These are phyloP conservation scores for Mormyrops attenuatus DNA, from an alignment of 2,797 vertebrate genomes.

Conservation along the genomic window DNA sequence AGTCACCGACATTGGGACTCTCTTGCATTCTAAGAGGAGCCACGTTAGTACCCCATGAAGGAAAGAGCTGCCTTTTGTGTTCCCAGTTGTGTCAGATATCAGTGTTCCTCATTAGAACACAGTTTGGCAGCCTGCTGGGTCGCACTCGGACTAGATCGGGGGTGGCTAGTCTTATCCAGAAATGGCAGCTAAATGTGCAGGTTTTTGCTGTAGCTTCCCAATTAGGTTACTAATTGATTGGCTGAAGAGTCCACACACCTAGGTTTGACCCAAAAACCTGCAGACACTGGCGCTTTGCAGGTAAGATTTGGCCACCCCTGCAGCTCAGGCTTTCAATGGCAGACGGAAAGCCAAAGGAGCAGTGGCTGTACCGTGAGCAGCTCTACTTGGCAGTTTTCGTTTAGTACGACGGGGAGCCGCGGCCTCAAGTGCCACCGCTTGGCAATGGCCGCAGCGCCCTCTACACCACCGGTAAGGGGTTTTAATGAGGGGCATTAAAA, in stretches of 20 bases:
- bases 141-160: not conserved
- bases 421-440: not conserved
- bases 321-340: not conserved
- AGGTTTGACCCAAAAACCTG: not conserved
- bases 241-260: not conserved
- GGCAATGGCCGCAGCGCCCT: not conserved
- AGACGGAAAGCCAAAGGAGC: not conserved
- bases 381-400: not conserved
- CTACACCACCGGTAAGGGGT: not conserved
- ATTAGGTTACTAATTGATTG: not conserved
- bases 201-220: not conserved
- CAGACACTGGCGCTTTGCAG: not conserved
- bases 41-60: not conserved
- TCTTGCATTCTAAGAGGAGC: not conserved
- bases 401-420: not conserved
- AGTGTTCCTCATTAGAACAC: not conserved
- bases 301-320: not conserved
- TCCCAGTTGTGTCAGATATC: not conserved
- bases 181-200: not conserved
- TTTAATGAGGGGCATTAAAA: not conserved
- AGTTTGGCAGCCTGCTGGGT: not conserved
- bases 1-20: not conserved
- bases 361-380: not conserved
- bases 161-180: not conserved
- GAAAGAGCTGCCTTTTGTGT: not conserved